Evolutionary conservation across 2,888 invertebrate species (phyloP).

Genomic region (Lamellibrachia satsuma): DNA sequence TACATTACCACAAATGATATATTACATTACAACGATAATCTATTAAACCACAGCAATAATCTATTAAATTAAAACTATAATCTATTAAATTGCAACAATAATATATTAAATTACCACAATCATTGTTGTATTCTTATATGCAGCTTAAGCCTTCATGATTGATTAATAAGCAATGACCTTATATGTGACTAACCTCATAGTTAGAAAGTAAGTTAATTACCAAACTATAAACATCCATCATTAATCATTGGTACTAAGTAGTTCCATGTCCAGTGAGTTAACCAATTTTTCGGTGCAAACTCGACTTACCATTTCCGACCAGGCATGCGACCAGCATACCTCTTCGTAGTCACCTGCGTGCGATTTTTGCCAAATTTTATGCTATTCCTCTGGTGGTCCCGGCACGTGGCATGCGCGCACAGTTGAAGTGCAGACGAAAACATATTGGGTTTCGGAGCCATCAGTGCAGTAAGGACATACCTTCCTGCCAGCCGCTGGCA

Average conservation of each 20-base stretch:
- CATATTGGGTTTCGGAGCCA: background rate
- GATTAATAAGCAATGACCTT: background rate
- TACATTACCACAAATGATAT: background rate
- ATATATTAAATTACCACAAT: background rate
- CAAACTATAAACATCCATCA: no score
- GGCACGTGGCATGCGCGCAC: background rate
- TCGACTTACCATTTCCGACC: background rate
- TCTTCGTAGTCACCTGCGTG: background rate
- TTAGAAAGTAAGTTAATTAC: background rate
- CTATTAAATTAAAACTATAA: background rate
- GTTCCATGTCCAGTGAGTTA: background rate
- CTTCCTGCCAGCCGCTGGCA: background rate
- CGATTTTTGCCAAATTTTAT: conserved; percentile 3
- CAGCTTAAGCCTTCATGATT: no score
- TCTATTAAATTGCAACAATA: background rate
- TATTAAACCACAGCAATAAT: background rate
- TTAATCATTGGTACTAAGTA: no score
- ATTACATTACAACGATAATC: background rate
- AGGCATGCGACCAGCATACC: background rate
- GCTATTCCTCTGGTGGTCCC: background rate
- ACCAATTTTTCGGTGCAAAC: background rate
- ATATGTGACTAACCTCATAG: background rate
- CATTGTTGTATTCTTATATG: background rate
- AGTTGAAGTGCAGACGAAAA: background rate
- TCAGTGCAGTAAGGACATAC: background rate